Evolutionary conservation across 2,888 invertebrate genomes (phyloP).

Genomic region (Apantesis nais): DNA sequence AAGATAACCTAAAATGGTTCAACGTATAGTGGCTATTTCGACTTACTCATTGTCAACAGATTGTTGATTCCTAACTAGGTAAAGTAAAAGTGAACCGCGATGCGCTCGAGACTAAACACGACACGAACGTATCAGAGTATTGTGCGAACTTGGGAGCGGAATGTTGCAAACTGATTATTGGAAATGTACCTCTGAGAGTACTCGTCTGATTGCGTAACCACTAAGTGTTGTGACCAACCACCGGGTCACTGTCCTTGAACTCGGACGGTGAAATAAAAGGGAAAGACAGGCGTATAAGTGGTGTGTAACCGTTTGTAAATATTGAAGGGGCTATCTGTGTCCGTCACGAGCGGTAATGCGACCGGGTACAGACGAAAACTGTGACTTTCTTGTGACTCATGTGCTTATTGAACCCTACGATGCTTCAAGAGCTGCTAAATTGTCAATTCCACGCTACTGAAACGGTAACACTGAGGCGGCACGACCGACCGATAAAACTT

Average conservation of each 20-base stretch:
- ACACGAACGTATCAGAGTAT: neutral
- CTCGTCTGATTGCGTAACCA: neutral
- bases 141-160: neutral
- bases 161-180: neutral
- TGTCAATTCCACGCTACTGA: neutral
- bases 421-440: neutral
- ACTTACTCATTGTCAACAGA: neutral
- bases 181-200: neutral
- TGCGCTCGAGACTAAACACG: neutral
- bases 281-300: neutral
- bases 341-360: neutral
- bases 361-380: neutral
- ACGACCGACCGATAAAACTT: constrained; percentile 9
- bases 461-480: neutral
- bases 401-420: neutral
- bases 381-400: neutral
- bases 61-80: neutral
- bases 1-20: neutral
- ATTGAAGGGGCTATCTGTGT: neutral
- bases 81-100: neutral
- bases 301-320: neutral
- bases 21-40: neutral
- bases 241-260: neutral
- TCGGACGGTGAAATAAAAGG: neutral
- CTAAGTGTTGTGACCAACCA: neutral